Conservation (phyloP, 2,797 vertebrate genomes). For the Onychomys arenicola region DNA sequence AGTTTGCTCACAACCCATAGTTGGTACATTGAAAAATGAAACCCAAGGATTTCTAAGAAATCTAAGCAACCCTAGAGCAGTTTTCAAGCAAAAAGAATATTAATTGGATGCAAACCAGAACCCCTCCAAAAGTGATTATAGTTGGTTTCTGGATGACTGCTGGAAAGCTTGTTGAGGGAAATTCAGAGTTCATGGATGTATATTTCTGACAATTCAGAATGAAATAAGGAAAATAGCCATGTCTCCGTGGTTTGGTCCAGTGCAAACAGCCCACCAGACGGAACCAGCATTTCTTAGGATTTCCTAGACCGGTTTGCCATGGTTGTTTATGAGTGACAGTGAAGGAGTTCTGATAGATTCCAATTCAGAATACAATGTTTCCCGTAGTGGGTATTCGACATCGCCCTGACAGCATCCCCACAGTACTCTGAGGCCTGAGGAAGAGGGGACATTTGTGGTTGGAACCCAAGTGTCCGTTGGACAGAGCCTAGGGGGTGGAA, state of each 20-base stretch:
- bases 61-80: slow-evolving; percentile 13
- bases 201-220: background rate
- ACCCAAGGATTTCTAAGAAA: background rate
- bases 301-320: background rate
- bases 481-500: background rate
- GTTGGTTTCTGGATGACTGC: background rate
- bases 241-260: background rate
- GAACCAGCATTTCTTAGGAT: background rate
- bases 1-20: slow-evolving; percentile 1
- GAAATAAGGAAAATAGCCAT: slow-evolving; percentile 27
- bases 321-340: background rate
- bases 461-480: slow-evolving; percentile 18
- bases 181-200: background rate
- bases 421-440: background rate
- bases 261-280: background rate
- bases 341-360: background rate
- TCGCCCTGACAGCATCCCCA: background rate
- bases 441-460: background rate
- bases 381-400: background rate
- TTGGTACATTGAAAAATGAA: background rate
- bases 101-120: slow-evolving; percentile 35
- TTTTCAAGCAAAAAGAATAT: slow-evolving; percentile 48
- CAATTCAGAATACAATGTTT: background rate
- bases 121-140: slow-evolving; percentile 32
- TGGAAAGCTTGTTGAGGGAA: slow-evolving; percentile 29